These are phyloP conservation scores for Cydia fagiglandana DNA, from an alignment of 1,140 invertebrate genomes.

Conservation along the genomic window DNA sequence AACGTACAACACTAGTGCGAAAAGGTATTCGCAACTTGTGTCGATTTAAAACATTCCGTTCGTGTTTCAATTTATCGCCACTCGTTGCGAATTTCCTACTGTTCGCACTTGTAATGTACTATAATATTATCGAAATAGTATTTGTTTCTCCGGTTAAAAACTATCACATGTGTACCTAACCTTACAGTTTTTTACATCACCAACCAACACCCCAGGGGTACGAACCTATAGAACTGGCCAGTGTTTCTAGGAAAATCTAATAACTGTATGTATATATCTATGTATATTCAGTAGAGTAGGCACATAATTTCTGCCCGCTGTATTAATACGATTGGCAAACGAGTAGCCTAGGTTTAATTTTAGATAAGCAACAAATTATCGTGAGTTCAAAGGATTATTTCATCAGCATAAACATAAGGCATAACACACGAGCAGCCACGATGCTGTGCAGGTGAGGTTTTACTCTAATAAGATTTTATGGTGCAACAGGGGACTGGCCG, in stretches of 20 bases:
- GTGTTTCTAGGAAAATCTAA: neutral
- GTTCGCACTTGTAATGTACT: no score
- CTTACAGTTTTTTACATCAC: no score
- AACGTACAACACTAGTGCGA: no score
- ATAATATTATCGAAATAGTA: no score
- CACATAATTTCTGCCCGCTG: neutral
- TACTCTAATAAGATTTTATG: constrained; percentile 30
- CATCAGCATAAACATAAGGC: constrained; percentile 28
- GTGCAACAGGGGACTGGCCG: constrained; percentile 22
- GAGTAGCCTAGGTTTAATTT: constrained; percentile 17
- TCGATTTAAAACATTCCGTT: no score
- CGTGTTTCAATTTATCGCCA: no score
- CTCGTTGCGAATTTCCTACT: no score
- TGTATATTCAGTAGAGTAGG: neutral
- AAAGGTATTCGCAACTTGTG: no score
- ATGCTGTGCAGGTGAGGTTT: constrained; percentile 15
- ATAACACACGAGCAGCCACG: constrained; percentile 11
- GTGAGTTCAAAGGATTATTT: constrained; percentile 25
- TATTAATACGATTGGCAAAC: constrained; percentile 7
- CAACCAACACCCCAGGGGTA: no score
- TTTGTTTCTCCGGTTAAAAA: no score
- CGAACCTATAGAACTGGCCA: neutral
- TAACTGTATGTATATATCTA: neutral
- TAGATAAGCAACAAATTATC: constrained; percentile 30
- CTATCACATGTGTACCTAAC: no score